A percentile compares a stretch with the other conserved stretches of the same genome.
These are phyloP conservation scores for Holacanthella duospinosa DNA, from an alignment of 2,888 invertebrate species.

Conservation along the genomic window DNA sequence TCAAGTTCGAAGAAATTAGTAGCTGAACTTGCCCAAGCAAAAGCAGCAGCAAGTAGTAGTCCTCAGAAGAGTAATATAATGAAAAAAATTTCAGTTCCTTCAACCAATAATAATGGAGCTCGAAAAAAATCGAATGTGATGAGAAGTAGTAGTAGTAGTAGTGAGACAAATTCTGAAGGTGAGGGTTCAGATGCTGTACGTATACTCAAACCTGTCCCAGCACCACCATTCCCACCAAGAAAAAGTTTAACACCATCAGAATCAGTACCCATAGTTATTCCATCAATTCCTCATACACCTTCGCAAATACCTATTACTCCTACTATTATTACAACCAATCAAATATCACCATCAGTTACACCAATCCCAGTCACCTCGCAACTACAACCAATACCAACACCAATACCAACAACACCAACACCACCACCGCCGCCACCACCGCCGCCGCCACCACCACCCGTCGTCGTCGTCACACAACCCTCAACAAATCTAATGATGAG, in stretches of 20 bases:
- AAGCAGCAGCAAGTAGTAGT: conserved; percentile 38
- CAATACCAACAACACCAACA: conserved; percentile 5
- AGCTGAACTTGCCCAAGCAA: conserved; percentile 32
- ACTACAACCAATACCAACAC: neutral
- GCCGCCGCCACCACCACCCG: conserved; percentile 4
- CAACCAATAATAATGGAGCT: neutral
- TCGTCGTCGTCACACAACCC: conserved; percentile 10
- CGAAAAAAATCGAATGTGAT: neutral
- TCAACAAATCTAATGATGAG: conserved; percentile 7
- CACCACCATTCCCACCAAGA: conserved; percentile 19
- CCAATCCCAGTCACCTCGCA: neutral
- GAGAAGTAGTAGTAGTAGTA: neutral
- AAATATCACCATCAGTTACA: too few species aligned
- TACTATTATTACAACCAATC: neutral
- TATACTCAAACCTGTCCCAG: conserved; percentile 20
- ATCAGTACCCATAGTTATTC: neutral
- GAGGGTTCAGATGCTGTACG: neutral
- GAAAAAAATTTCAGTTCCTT: conserved; percentile 37
- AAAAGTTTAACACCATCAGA: neutral
- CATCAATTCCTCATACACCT: too few species aligned
- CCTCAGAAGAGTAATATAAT: conserved; percentile 43
- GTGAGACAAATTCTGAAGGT: neutral
- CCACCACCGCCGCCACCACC: neutral
- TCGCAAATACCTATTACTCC: neutral
- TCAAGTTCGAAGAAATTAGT: conserved; percentile 31